Evolutionary conservation across 2,888 invertebrate species (phyloP).

Genomic region (Pachliopta kotzebuea): DNA sequence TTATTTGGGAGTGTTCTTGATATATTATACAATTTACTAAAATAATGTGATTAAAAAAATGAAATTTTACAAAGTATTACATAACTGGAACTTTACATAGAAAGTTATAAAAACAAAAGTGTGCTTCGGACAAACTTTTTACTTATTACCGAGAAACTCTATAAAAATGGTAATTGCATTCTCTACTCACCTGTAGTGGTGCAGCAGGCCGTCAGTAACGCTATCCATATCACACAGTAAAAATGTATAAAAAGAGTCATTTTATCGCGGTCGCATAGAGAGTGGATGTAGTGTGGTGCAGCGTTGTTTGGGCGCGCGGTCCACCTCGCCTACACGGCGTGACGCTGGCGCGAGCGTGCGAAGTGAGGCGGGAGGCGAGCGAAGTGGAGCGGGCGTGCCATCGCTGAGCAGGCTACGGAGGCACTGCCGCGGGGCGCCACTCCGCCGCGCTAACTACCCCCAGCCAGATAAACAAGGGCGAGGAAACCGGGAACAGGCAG

Average conservation of each 20-base stretch:
- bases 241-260: slow-evolving; percentile 79
- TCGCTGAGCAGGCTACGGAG: slow-evolving; percentile 60
- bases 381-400: slow-evolving; percentile 65
- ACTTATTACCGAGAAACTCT: slow-evolving; percentile 53
- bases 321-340: slow-evolving; percentile 66
- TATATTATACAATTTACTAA: no score
- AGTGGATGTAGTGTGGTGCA: slow-evolving; percentile 37
- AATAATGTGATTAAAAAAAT: neutral
- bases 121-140: slow-evolving; percentile 50
- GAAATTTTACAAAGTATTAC: neutral
- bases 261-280: slow-evolving; percentile 58
- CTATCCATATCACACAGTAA: slow-evolving; percentile 73
- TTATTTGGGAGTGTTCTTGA: no score
- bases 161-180: slow-evolving; percentile 71
- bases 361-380: slow-evolving; percentile 46
- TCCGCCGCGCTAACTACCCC: slow-evolving; percentile 64
- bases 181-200: slow-evolving; percentile 70
- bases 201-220: slow-evolving; percentile 63
- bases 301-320: slow-evolving; percentile 43
- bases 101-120: slow-evolving; percentile 37
- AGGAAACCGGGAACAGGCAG: slow-evolving; percentile 74
- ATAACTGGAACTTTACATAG: neutral
- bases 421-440: slow-evolving; percentile 51
- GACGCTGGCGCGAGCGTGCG: slow-evolving; percentile 49
- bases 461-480: slow-evolving; percentile 75